These are phyloP conservation scores for Nomada flava DNA, from an alignment of 2,888 invertebrate genomes.

Conservation along the genomic window DNA sequence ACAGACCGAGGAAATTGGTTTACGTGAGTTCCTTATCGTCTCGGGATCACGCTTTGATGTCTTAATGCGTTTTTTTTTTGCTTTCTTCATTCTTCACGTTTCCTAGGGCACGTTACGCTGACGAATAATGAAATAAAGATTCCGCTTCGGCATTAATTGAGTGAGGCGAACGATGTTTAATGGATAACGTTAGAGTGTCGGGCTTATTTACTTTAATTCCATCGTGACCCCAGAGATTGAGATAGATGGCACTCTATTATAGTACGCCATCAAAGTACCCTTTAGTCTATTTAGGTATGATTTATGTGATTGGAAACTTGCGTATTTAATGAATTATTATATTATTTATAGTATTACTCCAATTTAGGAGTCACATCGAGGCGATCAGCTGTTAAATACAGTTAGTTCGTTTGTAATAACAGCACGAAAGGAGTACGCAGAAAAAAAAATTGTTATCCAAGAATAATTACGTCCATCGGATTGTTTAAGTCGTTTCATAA, in stretches of 20 bases:
- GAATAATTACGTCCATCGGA: no score
- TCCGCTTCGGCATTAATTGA: not conserved
- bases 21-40: slow-evolving; percentile 45
- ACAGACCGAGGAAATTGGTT: slow-evolving; percentile 46
- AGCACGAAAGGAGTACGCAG: no score
- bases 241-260: not conserved
- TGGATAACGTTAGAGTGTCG: no score
- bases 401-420: no score
- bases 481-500: no score
- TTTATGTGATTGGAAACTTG: no score
- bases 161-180: not conserved
- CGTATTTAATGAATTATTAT: not conserved
- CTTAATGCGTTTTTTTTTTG: slow-evolving; percentile 41
- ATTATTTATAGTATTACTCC: not conserved
- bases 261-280: not conserved
- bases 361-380: no score
- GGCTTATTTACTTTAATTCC: not conserved
- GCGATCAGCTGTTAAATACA: no score
- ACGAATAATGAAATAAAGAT: slow-evolving; percentile 9
- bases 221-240: not conserved
- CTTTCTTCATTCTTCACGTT: not conserved
- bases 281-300: not conserved
- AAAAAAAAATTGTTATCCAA: no score
- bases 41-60: slow-evolving; percentile 42
- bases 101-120: not conserved